phyloP scores from a whole-genome alignment of 2,888 invertebrate species.

The Tetheella fluctuosa region DNA sequence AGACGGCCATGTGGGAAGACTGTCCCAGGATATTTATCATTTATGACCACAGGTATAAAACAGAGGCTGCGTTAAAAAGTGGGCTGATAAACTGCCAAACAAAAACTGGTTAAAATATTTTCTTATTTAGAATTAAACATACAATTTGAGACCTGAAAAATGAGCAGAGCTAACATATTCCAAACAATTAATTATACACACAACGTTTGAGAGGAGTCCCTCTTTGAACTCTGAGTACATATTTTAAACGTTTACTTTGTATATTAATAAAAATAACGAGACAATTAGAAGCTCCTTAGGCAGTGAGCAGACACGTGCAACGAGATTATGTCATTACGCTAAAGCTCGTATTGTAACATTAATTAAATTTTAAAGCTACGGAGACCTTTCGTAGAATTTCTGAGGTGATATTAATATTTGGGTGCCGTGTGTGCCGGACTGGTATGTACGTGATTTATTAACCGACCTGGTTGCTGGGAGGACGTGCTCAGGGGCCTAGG shows the following conservation, averaged over 20 bases:
- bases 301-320: background rate
- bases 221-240: background rate
- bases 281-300: background rate
- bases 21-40: too few species aligned
- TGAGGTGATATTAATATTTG: conserved; percentile 17
- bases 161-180: background rate
- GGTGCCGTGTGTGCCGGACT: conserved; percentile 16
- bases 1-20: too few species aligned
- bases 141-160: too few species aligned
- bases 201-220: too few species aligned
- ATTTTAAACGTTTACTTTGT: background rate
- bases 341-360: conserved; percentile 12
- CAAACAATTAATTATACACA: background rate
- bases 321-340: background rate
- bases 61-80: too few species aligned
- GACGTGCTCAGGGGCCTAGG: background rate
- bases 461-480: background rate
- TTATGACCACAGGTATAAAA: too few species aligned
- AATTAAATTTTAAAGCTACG: conserved; percentile 18
- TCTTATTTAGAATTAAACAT: too few species aligned
- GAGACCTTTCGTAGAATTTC: conserved; percentile 13
- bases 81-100: too few species aligned
- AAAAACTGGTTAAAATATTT: too few species aligned
- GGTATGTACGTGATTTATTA: background rate
- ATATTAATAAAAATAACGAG: background rate